These are phyloP conservation scores for Smithornis capensis DNA, from an alignment of 2,113 vertebrate genomes.

Conservation along the genomic window DNA sequence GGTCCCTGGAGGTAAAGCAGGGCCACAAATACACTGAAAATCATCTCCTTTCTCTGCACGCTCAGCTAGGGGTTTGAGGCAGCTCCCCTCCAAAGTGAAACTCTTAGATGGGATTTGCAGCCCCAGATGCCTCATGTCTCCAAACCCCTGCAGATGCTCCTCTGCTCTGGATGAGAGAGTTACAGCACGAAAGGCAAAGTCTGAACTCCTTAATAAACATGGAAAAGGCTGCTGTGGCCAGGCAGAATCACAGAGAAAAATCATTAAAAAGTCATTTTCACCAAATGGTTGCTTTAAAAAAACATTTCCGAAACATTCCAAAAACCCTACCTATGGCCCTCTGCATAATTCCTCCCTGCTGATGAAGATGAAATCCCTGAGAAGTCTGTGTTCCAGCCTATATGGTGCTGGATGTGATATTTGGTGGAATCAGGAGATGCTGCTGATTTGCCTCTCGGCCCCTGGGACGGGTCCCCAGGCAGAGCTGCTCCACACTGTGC, in stretches of 20 bases:
- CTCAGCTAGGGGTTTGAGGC: background rate
- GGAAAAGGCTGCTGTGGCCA: background rate
- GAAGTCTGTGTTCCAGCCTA: background rate
- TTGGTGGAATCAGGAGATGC: background rate
- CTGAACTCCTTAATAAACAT: background rate
- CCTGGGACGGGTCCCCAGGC: background rate
- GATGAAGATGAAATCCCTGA: background rate
- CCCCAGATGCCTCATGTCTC: fast-evolving
- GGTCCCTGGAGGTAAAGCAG: background rate
- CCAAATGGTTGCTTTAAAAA: background rate
- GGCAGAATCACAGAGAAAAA: background rate
- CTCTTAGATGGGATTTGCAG: fast-evolving
- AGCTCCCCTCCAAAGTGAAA: background rate
- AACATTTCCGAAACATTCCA: too few relatives aligned
- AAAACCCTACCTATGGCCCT: background rate
- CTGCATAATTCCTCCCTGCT: conserved; percentile 25
- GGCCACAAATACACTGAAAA: too few relatives aligned
- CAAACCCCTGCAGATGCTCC: fast-evolving
- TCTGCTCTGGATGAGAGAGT: fast-evolving
- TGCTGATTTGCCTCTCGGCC: background rate
- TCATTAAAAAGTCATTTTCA: conserved; percentile 21
- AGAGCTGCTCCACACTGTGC: fast-evolving
- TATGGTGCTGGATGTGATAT: background rate
- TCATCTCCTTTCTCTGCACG: fast-evolving
- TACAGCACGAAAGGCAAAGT: fast-evolving